Evolutionary conservation across 2,797 vertebrate genomes (phyloP).

Genomic region (Merluccius polli): DNA sequence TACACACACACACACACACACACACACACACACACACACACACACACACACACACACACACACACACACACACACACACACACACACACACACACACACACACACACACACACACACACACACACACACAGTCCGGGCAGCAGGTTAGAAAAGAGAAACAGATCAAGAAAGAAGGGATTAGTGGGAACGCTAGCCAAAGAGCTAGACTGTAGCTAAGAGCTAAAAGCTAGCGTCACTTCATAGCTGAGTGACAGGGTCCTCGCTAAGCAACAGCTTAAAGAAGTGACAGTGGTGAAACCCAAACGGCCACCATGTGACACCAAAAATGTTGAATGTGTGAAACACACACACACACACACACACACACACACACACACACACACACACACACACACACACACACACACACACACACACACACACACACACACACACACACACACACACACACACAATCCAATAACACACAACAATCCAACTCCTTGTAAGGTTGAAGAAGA

Average conservation of each 20-base stretch:
- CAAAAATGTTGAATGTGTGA: background rate
- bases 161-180: constrained; percentile 32
- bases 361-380: background rate
- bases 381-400: background rate
- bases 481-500: background rate
- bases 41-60: constrained; percentile 18
- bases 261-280: background rate
- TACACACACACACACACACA: constrained; percentile 62
- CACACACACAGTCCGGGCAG: constrained; percentile 15
- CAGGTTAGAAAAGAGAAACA: constrained; percentile 60
- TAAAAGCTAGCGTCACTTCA: background rate
- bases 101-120: constrained; percentile 10
- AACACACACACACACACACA: background rate
- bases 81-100: constrained; percentile 8
- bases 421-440: too few species aligned
- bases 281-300: background rate
- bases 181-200: constrained; percentile 69
- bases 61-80: constrained; percentile 15
- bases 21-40: constrained; percentile 66
- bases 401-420: background rate
- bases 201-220: constrained; percentile 23
- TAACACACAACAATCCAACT: too few species aligned
- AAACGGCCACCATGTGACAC: background rate
- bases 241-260: background rate
- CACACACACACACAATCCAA: too few species aligned